Base-by-base conservation (phyloP, 1,140 invertebrate genomes). In the Muscidifurax raptorellus region DNA sequence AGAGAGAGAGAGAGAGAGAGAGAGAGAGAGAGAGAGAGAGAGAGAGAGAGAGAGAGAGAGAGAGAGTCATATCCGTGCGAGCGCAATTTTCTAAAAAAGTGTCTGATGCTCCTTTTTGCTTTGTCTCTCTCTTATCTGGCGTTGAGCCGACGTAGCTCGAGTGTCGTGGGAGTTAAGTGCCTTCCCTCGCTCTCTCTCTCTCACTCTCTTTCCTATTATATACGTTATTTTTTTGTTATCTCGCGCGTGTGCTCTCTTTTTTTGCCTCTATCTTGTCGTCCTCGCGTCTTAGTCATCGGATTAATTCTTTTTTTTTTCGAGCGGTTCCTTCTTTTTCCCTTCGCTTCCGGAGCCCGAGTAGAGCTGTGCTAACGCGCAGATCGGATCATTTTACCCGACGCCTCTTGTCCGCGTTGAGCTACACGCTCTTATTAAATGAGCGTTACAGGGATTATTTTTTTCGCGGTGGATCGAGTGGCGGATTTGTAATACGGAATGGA, bases 111-210 rank as follows among this genome's bases (percentile, higher is more conserved):
- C 64, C 64, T n/a, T 67, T 15, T 52, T 52, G 47, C 47, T 18
- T 22, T 32, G 13, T 66, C 10, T 47, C n/a, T 81, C 36, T 64
- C 36, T 76, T 75, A 75, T 82, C 69, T 64, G 71, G 47, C 71
- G 40, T 25, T 44, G 27, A 76, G 59, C 44, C 80, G 80, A 66
- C 6, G 47, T 30, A 59, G 40, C 22, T 80, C 67, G 66, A 81
- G 80, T 74, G 69, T 59, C 40, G 40, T 71, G 32, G 69, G 47
- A 81, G 80, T 81, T 81, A 81, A 81, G 80, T 82, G 80, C n/a
- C 80, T 36, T 25, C 80, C 47, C 75, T 64, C 59, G 22, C 71
- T 82, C 18, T 28, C 27, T 22, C 67, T 67, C 22, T 9, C 52
- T 15, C 5, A 22, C 18, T 74, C 12, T 59, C 0, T 27, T 66